Evolutionary conservation across 2,797 vertebrate species (phyloP), one percentile per base, ranked within the genome.

Genomic region (Pagetopsis macropterus): DNA sequence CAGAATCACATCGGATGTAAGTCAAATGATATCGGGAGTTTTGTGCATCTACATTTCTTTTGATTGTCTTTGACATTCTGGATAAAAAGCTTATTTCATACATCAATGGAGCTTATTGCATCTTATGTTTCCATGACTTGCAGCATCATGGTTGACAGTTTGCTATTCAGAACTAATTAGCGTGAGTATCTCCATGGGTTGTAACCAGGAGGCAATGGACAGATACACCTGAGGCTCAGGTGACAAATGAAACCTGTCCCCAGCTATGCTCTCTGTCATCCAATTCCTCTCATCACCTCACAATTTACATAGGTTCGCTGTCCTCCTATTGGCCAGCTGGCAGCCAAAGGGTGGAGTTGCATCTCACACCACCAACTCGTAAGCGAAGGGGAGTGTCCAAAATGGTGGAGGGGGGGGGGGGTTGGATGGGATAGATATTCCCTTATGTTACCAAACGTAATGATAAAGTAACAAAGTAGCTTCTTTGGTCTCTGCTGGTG

Each of bases 281-380:
- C 12, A 13, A 23, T 54, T 78, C 57, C 60, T 71, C 62, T 61
- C 61, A 70, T 88, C 85, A 61, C 86, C 85, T 84, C 85, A 86
- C 70, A 16, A 75, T 90, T 89, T 85, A 69, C 83, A 84, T 88
- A 72, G 37, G 63, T 2, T 33, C 13, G 3, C 40, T 12, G 50
- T 55, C 66, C 23, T 70, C 55, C 45, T 50, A 94, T 93, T 94
- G 92, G 93, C 40, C 74, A 21, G 56, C 60, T 61, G 52, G 45
- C 7, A 21, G 17, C 27, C 8, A 31, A 40, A 57, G 81, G 93
- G 93, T 44, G 89, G 92, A 73, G 87, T 40, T 72, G 17, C 12
- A 73, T 70, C 83, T 94, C 94, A 94, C 92, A 82, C 94, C 93
- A 94, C 87, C 54, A 59, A 70, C 17, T 81, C 58, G 79, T 86